phyloP scores from a whole-genome alignment of 2,113 vertebrate genomes.

The Carollia perspicillata region DNA sequence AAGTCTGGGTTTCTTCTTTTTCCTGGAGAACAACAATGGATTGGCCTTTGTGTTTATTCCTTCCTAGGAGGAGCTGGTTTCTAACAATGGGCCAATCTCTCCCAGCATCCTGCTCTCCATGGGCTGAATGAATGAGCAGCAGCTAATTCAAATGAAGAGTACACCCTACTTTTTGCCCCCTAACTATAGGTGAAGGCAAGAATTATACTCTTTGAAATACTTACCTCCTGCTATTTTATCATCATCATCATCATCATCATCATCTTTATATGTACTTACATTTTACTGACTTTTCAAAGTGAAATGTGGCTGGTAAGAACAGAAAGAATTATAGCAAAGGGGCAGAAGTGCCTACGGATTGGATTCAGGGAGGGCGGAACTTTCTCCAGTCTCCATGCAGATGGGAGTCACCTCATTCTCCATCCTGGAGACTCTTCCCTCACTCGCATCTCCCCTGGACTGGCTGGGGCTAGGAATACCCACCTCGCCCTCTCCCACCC shows the following conservation, averaged over 20 bases:
- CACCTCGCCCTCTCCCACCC: neutral
- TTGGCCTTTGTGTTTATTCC: slow-evolving; percentile 25
- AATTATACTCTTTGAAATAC: neutral
- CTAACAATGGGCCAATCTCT: slow-evolving; percentile 26
- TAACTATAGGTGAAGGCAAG: neutral
- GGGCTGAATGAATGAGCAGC: neutral
- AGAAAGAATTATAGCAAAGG: neutral
- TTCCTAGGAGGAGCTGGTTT: slow-evolving; percentile 40
- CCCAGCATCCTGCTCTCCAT: neutral
- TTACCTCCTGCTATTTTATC: neutral
- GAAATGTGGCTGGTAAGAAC: neutral
- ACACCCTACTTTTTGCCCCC: neutral
- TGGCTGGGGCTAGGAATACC: neutral
- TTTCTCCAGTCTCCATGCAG: neutral
- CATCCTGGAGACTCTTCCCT: neutral
- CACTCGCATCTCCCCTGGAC: neutral
- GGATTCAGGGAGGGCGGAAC: neutral
- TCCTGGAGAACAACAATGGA: slow-evolving; percentile 22
- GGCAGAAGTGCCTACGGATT: neutral
- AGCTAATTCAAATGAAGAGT: neutral
- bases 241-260: neutral
- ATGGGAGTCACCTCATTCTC: neutral
- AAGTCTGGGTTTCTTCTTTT: slow-evolving; percentile 8
- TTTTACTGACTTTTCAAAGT: neutral
- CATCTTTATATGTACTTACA: neutral